Evolutionary conservation across 2,113 vertebrate species (phyloP).

Genomic region (Ellobius talpinus): DNA sequence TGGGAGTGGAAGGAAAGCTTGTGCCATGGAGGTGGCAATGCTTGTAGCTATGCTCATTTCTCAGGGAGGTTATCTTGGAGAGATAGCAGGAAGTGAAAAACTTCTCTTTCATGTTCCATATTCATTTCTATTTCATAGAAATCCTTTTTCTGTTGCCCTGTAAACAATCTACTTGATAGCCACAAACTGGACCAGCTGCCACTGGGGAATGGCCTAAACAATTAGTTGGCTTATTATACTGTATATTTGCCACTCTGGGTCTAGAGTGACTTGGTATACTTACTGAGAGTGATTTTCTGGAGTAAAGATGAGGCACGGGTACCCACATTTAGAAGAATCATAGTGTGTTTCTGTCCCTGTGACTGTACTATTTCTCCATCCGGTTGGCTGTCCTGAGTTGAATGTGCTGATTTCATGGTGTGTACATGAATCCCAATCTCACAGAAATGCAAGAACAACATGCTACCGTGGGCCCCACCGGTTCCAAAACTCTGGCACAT

Average conservation of each 20-base stretch:
- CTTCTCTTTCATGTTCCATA: not conserved
- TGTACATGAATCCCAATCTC: not conserved
- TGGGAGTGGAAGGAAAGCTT: not conserved
- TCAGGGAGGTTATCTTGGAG: not conserved
- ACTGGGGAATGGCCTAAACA: not conserved
- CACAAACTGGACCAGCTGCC: not conserved
- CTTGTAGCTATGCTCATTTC: not conserved
- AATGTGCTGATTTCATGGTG: not conserved
- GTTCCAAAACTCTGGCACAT: not conserved
- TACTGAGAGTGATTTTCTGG: not conserved
- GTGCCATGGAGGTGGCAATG: not conserved
- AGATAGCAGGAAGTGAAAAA: not conserved
- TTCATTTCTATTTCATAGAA: conserved; percentile 13
- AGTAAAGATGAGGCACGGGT: not conserved
- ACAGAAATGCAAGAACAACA: not conserved
- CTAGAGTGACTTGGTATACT: not conserved
- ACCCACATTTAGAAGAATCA: conserved; percentile 15
- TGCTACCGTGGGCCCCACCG: not conserved
- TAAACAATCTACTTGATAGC: not conserved
- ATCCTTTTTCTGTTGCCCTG: not conserved
- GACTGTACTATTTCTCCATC: not conserved
- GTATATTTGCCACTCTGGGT: not conserved
- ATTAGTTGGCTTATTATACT: not conserved
- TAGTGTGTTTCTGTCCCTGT: not conserved
- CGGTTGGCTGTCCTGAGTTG: not conserved